Conservation (phyloP, 92 coral and sea anemone species). For the Porites divaricata region DNA sequence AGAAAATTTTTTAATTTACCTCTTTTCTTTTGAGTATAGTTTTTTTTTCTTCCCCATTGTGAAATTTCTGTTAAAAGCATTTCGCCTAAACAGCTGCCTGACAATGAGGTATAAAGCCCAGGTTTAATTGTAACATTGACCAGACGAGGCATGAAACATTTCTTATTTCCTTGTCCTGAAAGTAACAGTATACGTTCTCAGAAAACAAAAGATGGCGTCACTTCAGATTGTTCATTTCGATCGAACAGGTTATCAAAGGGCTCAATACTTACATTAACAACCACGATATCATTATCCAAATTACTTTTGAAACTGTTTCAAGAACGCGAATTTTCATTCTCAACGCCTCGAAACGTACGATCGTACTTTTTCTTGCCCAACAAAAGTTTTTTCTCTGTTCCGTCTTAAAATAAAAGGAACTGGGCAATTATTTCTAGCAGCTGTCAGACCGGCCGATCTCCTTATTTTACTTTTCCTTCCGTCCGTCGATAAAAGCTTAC, state of each 20-base stretch:
- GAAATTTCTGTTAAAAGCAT: not conserved
- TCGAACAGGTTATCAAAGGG: not conserved
- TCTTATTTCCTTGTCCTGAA: not conserved
- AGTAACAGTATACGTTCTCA: not conserved
- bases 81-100: constrained; percentile 11
- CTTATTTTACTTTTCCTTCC: not conserved
- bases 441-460: constrained; percentile 15
- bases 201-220: not conserved
- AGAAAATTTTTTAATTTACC: not conserved
- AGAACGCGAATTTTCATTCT: not conserved
- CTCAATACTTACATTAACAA: not conserved
- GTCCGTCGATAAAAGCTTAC: constrained; percentile 7
- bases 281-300: not conserved
- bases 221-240: not conserved
- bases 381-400: no score
- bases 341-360: no score
- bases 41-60: not conserved
- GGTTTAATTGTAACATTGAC: not conserved
- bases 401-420: no score
- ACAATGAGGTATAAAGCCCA: not conserved
- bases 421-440: not conserved
- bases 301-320: not conserved
- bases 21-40: not conserved
- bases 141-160: not conserved
- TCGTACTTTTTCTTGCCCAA: no score